phyloP scores from a whole-genome alignment of 2,888 invertebrate species.

The Pandemis corylana region DNA sequence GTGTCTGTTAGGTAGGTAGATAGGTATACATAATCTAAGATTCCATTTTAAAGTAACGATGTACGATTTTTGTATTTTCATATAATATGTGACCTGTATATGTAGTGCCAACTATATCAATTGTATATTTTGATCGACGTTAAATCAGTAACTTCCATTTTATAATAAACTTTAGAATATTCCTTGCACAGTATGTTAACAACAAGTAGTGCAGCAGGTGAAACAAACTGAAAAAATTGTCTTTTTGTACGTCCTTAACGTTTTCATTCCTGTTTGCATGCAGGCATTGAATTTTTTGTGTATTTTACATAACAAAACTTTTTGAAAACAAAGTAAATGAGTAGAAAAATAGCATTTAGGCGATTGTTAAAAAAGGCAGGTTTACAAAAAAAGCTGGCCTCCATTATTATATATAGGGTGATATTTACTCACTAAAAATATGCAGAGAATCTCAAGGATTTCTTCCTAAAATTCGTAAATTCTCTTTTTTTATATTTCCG shows the following conservation, averaged over 20 bases:
- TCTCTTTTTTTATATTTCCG: constrained; percentile 52
- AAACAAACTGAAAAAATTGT: background rate
- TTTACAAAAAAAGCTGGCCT: background rate
- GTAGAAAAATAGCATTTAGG: background rate
- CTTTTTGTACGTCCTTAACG: background rate
- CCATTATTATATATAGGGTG: background rate
- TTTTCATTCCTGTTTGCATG: background rate
- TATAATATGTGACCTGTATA: constrained; percentile 77
- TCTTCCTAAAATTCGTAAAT: constrained; percentile 51
- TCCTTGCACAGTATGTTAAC: background rate
- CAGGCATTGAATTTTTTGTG: background rate
- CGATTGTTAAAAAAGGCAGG: background rate
- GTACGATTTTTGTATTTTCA: constrained; percentile 72
- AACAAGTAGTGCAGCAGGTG: background rate
- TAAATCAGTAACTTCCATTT: constrained; percentile 61
- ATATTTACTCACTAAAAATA: constrained; percentile 39
- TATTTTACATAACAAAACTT: background rate
- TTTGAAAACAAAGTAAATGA: background rate
- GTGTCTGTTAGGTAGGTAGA: constrained; percentile 35
- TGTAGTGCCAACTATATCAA: constrained; percentile 79
- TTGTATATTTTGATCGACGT: constrained; percentile 61
- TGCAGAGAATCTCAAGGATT: constrained; percentile 62
- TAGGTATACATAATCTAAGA: constrained; percentile 38
- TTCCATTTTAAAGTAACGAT: constrained; percentile 50
- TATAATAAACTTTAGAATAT: background rate